phyloP scores from a whole-genome alignment of 1,140 invertebrate genomes.

The Apolygus lucorum region DNA sequence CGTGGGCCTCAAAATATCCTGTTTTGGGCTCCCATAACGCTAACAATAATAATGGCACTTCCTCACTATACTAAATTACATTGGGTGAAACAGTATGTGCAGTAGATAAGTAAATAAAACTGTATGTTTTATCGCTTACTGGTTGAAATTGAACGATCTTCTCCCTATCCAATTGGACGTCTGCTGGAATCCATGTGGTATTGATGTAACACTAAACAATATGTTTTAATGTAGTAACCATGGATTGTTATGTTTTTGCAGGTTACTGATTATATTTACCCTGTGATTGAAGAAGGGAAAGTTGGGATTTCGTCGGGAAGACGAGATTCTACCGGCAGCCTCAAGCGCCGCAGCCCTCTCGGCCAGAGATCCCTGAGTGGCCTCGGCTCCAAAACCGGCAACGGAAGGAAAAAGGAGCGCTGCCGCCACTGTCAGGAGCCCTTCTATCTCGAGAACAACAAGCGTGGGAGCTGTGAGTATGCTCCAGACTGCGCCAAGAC shows the following conservation, averaged over 20 bases:
- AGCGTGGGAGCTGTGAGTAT: constrained; percentile 72
- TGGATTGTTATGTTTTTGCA: background rate
- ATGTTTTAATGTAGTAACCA: too few species aligned
- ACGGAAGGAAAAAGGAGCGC: constrained; percentile 36
- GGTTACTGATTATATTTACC: constrained; percentile 64
- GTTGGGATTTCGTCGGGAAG: constrained; percentile 4
- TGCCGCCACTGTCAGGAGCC: constrained; percentile 61
- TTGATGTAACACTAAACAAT: too few species aligned
- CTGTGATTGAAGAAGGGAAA: constrained; percentile 57
- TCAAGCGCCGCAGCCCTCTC: constrained; percentile 48
- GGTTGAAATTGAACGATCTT: too few species aligned
- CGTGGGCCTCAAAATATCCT: too few species aligned
- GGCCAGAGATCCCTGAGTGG: constrained; percentile 38
- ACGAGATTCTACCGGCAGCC: constrained; percentile 34
- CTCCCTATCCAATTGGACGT: too few species aligned
- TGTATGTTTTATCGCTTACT: too few species aligned
- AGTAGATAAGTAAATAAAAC: too few species aligned
- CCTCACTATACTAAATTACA: too few species aligned
- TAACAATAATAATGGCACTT: too few species aligned
- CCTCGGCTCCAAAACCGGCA: background rate
- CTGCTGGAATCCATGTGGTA: too few species aligned
- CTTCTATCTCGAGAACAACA: constrained; percentile 68
- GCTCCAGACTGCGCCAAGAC: constrained; percentile 74
- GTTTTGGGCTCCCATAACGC: too few species aligned
- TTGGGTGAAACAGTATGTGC: too few species aligned